Base-by-base conservation (phyloP, 2,888 invertebrate species). In the Glaucopsyche alexis region DNA sequence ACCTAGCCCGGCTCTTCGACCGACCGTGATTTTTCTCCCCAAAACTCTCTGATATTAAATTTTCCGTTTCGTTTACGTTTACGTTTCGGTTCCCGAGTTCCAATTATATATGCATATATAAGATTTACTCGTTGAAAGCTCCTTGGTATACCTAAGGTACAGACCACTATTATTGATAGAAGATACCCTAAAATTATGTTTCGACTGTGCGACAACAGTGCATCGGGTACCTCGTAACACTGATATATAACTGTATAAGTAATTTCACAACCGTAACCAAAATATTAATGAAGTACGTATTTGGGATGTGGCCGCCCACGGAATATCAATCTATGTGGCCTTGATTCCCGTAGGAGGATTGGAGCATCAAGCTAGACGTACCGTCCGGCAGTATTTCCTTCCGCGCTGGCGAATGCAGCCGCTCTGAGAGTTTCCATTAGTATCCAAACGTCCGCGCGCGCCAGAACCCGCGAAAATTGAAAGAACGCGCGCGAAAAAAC, bases 371-470 rank as follows among this genome's bases (percentile, higher is more conserved):
- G 55, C 55, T 60, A 60, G 29, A 60, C 60, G 47, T 3, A 13
- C 47, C 8, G 47, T 47, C 79, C 78, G 87, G 83, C 90, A 88
- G 90, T 88, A 80, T 83, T 87, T 87, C 87, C 84, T 85, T 83
- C 85, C 83, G 81, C 87, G 84, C 84, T 81, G 88, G 86, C 89
- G 86, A 84, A 84, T 87, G 90, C 91, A 91, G 91, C 87, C 87
- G 86, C 83, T 91, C 91, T 89, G 91, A 88, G 91, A 91, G 90
- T 87, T 87, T 80, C 86, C 88, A 84, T 89, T 91, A 92, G 92
- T 91, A 89, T 84, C 81, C 92, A 90, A 86, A 82, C 88, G 88
- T 82, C 89, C 87, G 89, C 77, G 81, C 84, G 86, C 84, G 85
- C 82, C 80, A 77, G 78, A 73, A 80, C 82, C 80, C 82, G 82